A percentile compares a stretch with the other conserved stretches of the same genome.
These are phyloP conservation scores for Drosophila equinoxialis DNA, from an alignment of 1,140 invertebrate species.

Conservation along the genomic window DNA sequence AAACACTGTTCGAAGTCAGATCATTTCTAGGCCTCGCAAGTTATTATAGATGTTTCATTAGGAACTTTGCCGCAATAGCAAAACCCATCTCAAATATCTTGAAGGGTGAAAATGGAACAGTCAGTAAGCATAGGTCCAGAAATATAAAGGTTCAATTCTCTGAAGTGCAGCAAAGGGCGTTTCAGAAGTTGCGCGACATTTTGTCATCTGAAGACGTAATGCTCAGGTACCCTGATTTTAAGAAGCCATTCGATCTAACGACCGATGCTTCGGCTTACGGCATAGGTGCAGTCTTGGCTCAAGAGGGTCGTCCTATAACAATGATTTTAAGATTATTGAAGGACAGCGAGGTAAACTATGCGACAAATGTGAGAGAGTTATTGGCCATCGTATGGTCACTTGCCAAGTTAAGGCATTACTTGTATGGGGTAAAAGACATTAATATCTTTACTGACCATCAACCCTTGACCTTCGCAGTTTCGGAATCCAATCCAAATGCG, in stretches of 20 bases:
- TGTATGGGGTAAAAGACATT: constrained; percentile 1
- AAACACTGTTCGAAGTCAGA: too few species aligned
- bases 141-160: constrained; percentile 16
- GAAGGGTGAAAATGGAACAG: constrained; percentile 36
- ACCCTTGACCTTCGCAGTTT: too few species aligned
- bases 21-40: too few species aligned
- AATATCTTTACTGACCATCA: too few species aligned
- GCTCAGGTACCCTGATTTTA: constrained; percentile 57
- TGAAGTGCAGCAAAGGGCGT: background rate
- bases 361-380: background rate
- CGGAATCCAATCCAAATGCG: too few species aligned
- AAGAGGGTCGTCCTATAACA: background rate
- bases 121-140: constrained; percentile 17
- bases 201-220: constrained; percentile 68
- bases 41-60: too few species aligned
- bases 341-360: too few species aligned
- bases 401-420: constrained; percentile 21
- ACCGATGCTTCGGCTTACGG: constrained; percentile 54
- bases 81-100: background rate
- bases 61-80: constrained; percentile 3
- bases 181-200: constrained; percentile 1
- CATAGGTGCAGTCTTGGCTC: too few species aligned
- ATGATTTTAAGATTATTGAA: too few species aligned
- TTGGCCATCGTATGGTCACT: constrained; percentile 27
- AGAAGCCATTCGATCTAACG: constrained; percentile 43